Conservation (phyloP, 2,797 vertebrate genomes). For the Perodicticus potto region DNA sequence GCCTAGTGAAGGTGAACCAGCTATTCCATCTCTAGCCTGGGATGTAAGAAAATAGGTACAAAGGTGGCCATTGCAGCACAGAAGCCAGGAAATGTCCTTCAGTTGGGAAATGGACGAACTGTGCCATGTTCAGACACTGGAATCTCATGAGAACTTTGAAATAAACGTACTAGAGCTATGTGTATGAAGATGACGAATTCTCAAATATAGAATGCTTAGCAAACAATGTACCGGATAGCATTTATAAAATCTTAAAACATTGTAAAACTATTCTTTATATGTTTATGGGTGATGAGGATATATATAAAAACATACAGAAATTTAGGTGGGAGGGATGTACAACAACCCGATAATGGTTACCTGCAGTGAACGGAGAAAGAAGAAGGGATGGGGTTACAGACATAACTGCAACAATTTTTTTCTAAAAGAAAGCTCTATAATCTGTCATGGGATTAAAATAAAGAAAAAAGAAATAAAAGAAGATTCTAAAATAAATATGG, state of each 20-base stretch:
- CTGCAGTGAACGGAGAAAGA: neutral
- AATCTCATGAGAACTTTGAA: neutral
- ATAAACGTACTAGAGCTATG: neutral
- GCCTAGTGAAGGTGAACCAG: neutral
- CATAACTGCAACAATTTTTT: neutral
- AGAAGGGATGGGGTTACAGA: neutral
- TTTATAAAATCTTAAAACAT: constrained; percentile 22
- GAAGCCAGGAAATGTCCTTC: neutral
- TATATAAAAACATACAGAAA: neutral
- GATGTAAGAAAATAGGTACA: neutral
- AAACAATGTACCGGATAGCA: neutral
- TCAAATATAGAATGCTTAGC: neutral
- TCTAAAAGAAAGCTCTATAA: neutral
- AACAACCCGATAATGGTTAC: neutral
- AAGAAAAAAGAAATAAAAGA: neutral
- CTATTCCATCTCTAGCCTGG: neutral
- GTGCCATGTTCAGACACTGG: neutral
- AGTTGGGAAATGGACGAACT: neutral
- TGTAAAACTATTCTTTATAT: neutral
- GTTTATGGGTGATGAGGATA: neutral
- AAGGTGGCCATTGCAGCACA: neutral
- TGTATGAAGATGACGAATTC: neutral
- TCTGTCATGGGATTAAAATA: neutral
- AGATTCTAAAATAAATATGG: constrained; percentile 1
- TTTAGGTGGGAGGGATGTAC: neutral